phyloP scores from a whole-genome alignment of 1,140 invertebrate species.

The Trichogramma pretiosum region DNA sequence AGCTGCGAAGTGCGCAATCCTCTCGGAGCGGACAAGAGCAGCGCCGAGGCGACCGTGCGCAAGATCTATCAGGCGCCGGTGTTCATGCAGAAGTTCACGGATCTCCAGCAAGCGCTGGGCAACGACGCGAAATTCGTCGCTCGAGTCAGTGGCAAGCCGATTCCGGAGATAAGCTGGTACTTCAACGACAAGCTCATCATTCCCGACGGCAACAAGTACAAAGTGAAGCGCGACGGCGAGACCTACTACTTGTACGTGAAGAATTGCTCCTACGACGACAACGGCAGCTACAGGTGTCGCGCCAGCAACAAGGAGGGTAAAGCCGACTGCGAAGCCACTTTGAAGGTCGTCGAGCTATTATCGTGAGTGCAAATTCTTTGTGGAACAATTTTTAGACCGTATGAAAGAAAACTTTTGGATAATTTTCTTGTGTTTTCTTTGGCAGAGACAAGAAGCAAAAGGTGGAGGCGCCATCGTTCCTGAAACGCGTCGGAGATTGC shows the following conservation, averaged over 20 bases:
- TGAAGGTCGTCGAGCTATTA: conserved; percentile 76
- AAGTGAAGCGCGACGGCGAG: conserved; percentile 70
- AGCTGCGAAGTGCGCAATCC: conserved; percentile 64
- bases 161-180: conserved; percentile 79
- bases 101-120: conserved; percentile 72
- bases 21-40: conserved; percentile 60
- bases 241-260: conserved; percentile 65
- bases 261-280: conserved; percentile 58
- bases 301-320: conserved; percentile 75
- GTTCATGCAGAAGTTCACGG: conserved; percentile 75
- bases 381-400: conserved; percentile 9
- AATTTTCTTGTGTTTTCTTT: conserved; percentile 14
- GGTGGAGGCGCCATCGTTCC: conserved; percentile 74
- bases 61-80: conserved; percentile 71
- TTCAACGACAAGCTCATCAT: conserved; percentile 62
- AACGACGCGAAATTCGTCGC: conserved; percentile 75
- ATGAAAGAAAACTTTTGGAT: conserved; percentile 1
- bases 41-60: conserved; percentile 61
- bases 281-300: conserved; percentile 66
- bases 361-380: conserved; percentile 43
- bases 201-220: conserved; percentile 60
- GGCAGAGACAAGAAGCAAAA: conserved; percentile 61
- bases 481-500: conserved; percentile 82
- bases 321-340: conserved; percentile 61
- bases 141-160: conserved; percentile 74